Percentiles rank a stretch among this genome's conserved stretches.
phyloP scores from a whole-genome alignment of 37 sponge, comb jelly and placozoan species.

The Agelas oroides region DNA sequence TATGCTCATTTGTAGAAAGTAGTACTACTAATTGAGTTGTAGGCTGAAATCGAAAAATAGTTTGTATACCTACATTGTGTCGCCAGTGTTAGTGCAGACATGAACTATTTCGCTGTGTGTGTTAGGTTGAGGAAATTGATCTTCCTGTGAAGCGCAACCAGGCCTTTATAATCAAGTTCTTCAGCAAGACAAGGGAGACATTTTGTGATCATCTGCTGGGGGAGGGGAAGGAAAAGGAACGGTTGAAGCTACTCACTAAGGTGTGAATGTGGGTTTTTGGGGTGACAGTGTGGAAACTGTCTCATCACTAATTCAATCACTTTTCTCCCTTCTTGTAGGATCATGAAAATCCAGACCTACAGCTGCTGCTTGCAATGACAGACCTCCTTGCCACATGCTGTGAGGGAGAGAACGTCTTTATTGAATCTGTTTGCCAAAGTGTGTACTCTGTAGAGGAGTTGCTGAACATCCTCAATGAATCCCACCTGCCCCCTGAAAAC shows the following conservation, averaged over 20 bases:
- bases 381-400: conserved; percentile 83
- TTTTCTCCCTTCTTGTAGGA: too few relatives aligned
- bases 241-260: conserved; percentile 8
- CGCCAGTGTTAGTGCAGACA: too few relatives aligned
- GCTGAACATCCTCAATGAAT: conserved; percentile 25
- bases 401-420: conserved; percentile 78
- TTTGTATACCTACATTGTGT: too few relatives aligned
- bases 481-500: conserved; percentile 24
- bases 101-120: not conserved
- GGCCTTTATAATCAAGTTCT: conserved; percentile 59
- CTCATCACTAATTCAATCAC: too few relatives aligned
- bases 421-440: conserved; percentile 85
- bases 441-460: conserved; percentile 26
- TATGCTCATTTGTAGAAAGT: too few relatives aligned
- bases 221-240: conserved; percentile 24
- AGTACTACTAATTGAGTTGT: too few relatives aligned
- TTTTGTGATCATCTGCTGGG: conserved; percentile 56
- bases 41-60: too few relatives aligned
- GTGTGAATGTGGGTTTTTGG: too few relatives aligned
- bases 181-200: conserved; percentile 55
- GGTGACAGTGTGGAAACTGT: too few relatives aligned
- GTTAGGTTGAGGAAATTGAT: conserved; percentile 72
- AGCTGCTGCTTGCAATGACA: conserved; percentile 45
- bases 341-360: conserved; percentile 22
- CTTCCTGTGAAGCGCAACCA: conserved; percentile 79